These are phyloP conservation scores for Myripristis jacobus DNA, from an alignment of 2,797 vertebrate species.

Conservation along the genomic window DNA sequence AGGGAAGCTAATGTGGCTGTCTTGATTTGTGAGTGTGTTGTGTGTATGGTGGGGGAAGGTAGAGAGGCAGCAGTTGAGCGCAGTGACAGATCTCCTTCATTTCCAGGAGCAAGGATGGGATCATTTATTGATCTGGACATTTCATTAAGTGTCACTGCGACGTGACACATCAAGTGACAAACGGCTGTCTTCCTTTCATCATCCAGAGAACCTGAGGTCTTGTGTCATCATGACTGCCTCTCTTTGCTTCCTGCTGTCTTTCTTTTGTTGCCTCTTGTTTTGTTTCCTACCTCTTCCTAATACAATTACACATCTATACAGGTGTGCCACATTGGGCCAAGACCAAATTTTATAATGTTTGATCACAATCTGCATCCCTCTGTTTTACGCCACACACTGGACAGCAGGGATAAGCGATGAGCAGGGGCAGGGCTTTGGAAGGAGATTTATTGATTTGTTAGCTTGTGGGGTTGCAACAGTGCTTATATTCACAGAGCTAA, in stretches of 20 bases:
- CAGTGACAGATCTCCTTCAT: constrained; percentile 84
- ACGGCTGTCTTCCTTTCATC: constrained; percentile 57
- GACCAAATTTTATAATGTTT: neutral
- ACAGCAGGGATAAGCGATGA: neutral
- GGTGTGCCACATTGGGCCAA: neutral
- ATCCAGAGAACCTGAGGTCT: constrained; percentile 56
- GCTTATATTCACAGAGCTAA: neutral
- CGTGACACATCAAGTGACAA: constrained; percentile 75
- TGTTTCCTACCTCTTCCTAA: constrained; percentile 2
- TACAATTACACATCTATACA: neutral
- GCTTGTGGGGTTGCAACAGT: neutral
- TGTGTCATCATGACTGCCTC: constrained; percentile 33
- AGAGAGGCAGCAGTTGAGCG: constrained; percentile 35
- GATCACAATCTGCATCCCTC: neutral
- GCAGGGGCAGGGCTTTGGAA: neutral
- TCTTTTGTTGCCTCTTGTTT: constrained; percentile 16
- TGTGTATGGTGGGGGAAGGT: constrained; percentile 20
- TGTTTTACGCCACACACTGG: neutral
- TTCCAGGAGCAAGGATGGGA: constrained; percentile 76
- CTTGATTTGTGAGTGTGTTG: constrained; percentile 5
- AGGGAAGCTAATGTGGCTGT: neutral
- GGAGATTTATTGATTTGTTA: neutral
- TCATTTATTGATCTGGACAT: constrained; percentile 82
- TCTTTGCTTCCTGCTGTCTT: constrained; percentile 19
- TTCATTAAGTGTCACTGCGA: constrained; percentile 80